Evolutionary conservation across 2,888 invertebrate genomes (phyloP).

Genomic region (Leptopilina syphax): DNA sequence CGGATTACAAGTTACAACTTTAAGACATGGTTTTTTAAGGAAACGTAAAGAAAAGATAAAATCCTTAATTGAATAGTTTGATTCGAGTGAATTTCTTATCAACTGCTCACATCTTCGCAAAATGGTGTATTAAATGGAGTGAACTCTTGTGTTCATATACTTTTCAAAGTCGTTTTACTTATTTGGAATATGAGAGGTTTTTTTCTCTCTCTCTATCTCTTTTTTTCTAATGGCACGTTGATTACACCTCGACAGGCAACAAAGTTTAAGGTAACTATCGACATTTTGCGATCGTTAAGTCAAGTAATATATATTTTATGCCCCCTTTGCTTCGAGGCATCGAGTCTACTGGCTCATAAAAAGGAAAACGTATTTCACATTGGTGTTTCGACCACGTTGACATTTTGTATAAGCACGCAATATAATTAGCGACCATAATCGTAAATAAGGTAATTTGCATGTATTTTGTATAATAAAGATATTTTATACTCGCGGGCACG

Average conservation of each 20-base stretch:
- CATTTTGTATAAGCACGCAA: conserved; percentile 70
- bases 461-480: conserved; percentile 71
- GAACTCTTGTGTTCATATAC: background rate
- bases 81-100: conserved; percentile 3
- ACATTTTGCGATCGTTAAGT: conserved; percentile 71
- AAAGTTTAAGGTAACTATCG: conserved; percentile 63
- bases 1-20: background rate
- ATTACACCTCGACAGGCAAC: conserved; percentile 45
- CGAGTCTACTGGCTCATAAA: conserved; percentile 65
- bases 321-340: conserved; percentile 54
- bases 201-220: too few relatives aligned
- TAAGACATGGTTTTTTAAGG: conserved; percentile 7
- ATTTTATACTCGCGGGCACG: conserved; percentile 65
- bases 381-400: conserved; percentile 65
- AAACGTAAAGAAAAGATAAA: conserved; percentile 6
- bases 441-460: conserved; percentile 73
- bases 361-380: conserved; percentile 66
- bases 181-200: background rate
- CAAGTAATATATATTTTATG: conserved; percentile 66
- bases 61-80: conserved; percentile 18
- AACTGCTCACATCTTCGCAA: background rate
- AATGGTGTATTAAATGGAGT: background rate
- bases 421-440: conserved; percentile 71
- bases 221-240: conserved; percentile 23
- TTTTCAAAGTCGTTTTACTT: background rate